These are phyloP conservation scores for Drosophila prosaltans DNA, from an alignment of 1,140 invertebrate species.

Conservation along the genomic window DNA sequence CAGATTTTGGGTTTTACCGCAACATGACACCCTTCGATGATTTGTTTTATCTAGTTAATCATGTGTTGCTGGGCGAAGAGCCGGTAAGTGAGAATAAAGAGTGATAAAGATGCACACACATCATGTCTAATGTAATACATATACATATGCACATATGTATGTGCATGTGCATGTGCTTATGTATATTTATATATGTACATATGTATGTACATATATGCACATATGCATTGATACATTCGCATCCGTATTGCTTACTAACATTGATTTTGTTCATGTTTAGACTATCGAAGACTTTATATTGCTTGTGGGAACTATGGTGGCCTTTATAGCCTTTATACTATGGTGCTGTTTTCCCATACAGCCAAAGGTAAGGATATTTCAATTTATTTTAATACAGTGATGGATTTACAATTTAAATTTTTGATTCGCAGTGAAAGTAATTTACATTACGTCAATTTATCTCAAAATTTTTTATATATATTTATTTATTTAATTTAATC, in stretches of 20 bases:
- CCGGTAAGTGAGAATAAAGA: constrained; percentile 83
- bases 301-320: constrained; percentile 86
- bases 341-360: constrained; percentile 87
- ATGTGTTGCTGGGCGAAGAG: constrained; percentile 86
- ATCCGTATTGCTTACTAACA: neutral
- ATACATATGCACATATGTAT: neutral
- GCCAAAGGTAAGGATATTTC: constrained; percentile 83
- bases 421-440: neutral
- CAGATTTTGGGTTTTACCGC: constrained; percentile 16
- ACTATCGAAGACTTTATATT: constrained; percentile 87
- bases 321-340: constrained; percentile 86
- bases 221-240: neutral
- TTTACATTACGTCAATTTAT: neutral
- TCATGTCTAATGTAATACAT: neutral
- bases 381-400: neutral
- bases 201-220: neutral
- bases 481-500: too few species aligned
- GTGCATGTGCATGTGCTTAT: too few species aligned
- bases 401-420: neutral
- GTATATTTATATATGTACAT: neutral
- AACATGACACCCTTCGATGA: constrained; percentile 86
- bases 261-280: constrained; percentile 67
- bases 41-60: constrained; percentile 86
- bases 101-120: neutral
- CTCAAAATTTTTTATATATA: neutral